phyloP scores from a whole-genome alignment of 2,113 vertebrate species.

The Cairina moschata region DNA sequence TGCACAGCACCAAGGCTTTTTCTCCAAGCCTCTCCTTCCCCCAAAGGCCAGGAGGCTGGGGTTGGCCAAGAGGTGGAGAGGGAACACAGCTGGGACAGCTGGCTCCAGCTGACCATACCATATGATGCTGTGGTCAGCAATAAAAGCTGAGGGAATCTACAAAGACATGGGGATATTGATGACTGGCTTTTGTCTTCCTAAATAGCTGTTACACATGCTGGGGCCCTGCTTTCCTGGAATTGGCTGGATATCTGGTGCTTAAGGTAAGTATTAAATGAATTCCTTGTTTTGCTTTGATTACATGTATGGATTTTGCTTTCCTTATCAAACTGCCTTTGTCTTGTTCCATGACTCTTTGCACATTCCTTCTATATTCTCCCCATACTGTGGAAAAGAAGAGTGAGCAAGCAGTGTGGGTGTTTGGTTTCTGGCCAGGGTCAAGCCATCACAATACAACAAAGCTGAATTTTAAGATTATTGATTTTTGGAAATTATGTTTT shows the following conservation, averaged over 20 bases:
- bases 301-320: neutral
- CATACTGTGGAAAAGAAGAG: rapidly evolving
- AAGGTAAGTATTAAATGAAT: neutral
- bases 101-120: neutral
- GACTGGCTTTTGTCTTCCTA: neutral
- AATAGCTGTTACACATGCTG: neutral
- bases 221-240: neutral
- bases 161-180: neutral
- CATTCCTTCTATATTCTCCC: neutral
- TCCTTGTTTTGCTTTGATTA: neutral
- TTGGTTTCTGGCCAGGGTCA: rapidly evolving
- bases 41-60: neutral
- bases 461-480: neutral
- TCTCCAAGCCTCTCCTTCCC: neutral
- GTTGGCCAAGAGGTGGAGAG: neutral
- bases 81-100: neutral
- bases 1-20: neutral
- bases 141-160: neutral
- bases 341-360: neutral
- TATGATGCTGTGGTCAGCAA: neutral
- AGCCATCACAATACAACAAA: neutral
- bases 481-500: neutral
- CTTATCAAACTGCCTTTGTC: neutral
- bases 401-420: neutral
- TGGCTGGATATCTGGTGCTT: neutral